Conservation (phyloP, 2,797 vertebrate genomes). For the Acanthurus tractus region DNA sequence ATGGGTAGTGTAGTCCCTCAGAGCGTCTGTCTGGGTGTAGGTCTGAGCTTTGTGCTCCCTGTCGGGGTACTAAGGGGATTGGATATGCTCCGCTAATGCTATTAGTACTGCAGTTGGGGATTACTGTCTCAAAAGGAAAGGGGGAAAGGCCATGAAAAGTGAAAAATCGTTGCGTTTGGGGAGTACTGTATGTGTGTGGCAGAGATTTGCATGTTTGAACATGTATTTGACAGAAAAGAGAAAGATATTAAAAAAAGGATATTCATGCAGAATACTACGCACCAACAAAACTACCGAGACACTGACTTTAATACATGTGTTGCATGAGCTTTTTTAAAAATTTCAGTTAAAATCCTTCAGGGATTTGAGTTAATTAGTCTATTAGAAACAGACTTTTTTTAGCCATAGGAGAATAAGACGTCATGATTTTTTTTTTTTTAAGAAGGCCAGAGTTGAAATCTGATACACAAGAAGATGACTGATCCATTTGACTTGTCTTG, state of each 20-base stretch:
- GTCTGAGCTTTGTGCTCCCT: slow-evolving; percentile 65
- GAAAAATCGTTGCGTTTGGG: slow-evolving; percentile 58
- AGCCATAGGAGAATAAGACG: slow-evolving; percentile 56
- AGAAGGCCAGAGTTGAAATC: slow-evolving; percentile 36
- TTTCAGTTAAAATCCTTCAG: slow-evolving; percentile 66
- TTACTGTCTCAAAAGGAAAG: slow-evolving; percentile 78
- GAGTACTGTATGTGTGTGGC: slow-evolving; percentile 48
- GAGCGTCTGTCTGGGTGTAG: slow-evolving; percentile 59
- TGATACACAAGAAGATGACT: slow-evolving; percentile 15
- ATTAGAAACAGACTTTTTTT: slow-evolving; percentile 71
- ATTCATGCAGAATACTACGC: slow-evolving; percentile 38
- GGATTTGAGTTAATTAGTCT: slow-evolving; percentile 77
- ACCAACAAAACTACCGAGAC: slow-evolving; percentile 45
- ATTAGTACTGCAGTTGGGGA: slow-evolving; percentile 79
- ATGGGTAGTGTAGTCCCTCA: slow-evolving; percentile 73
- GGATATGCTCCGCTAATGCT: slow-evolving; percentile 82
- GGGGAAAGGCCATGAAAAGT: slow-evolving; percentile 70
- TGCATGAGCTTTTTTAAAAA: slow-evolving; percentile 60
- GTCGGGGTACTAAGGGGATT: slow-evolving; percentile 76
- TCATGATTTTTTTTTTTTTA: slow-evolving; percentile 21
- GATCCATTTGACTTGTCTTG: neutral
- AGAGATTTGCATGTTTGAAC: slow-evolving; percentile 66
- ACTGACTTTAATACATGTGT: slow-evolving; percentile 54
- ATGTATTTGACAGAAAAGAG: slow-evolving; percentile 35
- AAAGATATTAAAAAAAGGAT: slow-evolving; percentile 37